A percentile compares a stretch with the other conserved stretches of the same genome.
Evolutionary conservation across 2,888 invertebrate genomes (phyloP).

Genomic region (Drosophila gaucha): DNA sequence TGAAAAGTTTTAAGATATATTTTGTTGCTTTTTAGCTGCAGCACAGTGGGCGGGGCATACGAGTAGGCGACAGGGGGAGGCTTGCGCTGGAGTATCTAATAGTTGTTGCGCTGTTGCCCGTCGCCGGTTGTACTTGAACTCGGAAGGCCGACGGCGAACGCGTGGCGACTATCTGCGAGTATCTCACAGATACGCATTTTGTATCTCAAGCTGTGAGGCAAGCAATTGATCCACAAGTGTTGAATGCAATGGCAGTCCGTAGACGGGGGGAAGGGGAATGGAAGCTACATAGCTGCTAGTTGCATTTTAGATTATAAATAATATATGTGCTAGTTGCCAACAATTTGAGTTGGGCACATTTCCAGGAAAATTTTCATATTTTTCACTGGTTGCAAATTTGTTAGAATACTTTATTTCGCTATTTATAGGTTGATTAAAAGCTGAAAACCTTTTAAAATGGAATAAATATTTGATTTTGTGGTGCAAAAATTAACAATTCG

Average conservation of each 20-base stretch:
- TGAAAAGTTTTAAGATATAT: conserved; percentile 60
- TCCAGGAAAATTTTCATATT: background rate
- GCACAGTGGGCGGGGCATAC: conserved; percentile 9
- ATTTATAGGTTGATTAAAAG: background rate
- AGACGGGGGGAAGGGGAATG: background rate
- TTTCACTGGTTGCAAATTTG: background rate
- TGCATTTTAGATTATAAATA: background rate
- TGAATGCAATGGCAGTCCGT: conserved; percentile 8
- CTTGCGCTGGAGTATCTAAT: conserved; percentile 20
- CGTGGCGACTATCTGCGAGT: conserved; percentile 33
- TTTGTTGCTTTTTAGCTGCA: conserved; percentile 28
- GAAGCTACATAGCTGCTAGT: background rate
- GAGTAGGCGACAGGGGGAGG: too few species aligned
- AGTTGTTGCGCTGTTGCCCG: conserved; percentile 38
- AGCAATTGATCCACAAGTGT: conserved; percentile 18
- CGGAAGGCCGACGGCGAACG: conserved; percentile 54
- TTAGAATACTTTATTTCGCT: background rate
- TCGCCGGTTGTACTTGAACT: conserved; percentile 77
- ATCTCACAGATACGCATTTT: conserved; percentile 50
- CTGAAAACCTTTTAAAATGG: too few species aligned
- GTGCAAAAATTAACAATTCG: too few species aligned
- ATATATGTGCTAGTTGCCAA: background rate
- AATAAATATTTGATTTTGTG: too few species aligned
- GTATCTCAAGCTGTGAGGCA: conserved; percentile 22
- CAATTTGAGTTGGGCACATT: background rate